phyloP scores from a whole-genome alignment of 2,113 vertebrate genomes.

The Hippocampus guttulatus region DNA sequence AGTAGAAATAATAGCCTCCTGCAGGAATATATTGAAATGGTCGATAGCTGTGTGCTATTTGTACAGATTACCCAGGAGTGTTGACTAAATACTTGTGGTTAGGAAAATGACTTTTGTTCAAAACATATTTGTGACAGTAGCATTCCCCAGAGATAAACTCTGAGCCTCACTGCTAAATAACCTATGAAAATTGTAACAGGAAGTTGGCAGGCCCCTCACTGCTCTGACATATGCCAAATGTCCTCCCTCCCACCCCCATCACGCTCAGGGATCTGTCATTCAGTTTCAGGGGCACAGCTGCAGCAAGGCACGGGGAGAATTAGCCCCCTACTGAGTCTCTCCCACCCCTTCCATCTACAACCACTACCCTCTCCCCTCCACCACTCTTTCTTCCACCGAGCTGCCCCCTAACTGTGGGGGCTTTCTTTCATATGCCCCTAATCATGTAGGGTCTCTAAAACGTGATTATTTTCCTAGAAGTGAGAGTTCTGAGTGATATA shows the following conservation, averaged over 20 bases:
- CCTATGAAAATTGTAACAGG: slow-evolving; percentile 51
- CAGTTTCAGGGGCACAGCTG: slow-evolving; percentile 91
- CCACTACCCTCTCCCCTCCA: slow-evolving; percentile 79
- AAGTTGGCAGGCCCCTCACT: slow-evolving; percentile 57
- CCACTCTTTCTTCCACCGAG: slow-evolving; percentile 60
- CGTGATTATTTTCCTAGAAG: slow-evolving; percentile 82
- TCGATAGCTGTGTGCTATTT: background rate
- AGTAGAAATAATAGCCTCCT: background rate
- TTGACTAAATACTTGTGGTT: background rate
- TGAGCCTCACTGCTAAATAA: slow-evolving; percentile 33
- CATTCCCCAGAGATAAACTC: slow-evolving; percentile 35
- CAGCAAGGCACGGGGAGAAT: slow-evolving; percentile 88
- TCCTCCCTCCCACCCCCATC: slow-evolving; percentile 21
- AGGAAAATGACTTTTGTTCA: slow-evolving; percentile 1
- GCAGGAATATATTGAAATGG: background rate
- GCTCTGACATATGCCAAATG: slow-evolving; percentile 65
- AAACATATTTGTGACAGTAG: slow-evolving; percentile 3
- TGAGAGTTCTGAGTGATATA: slow-evolving; percentile 65
- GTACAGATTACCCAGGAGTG: background rate
- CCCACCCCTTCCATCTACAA: slow-evolving; percentile 80
- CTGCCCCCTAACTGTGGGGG: slow-evolving; percentile 32
- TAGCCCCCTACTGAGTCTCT: slow-evolving; percentile 90
- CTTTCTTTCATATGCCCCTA: slow-evolving; percentile 80
- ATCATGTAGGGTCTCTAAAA: slow-evolving; percentile 86
- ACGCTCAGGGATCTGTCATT: slow-evolving; percentile 81